phyloP scores from a whole-genome alignment of 2,888 invertebrate genomes.

The Drosophila paranaensis region DNA sequence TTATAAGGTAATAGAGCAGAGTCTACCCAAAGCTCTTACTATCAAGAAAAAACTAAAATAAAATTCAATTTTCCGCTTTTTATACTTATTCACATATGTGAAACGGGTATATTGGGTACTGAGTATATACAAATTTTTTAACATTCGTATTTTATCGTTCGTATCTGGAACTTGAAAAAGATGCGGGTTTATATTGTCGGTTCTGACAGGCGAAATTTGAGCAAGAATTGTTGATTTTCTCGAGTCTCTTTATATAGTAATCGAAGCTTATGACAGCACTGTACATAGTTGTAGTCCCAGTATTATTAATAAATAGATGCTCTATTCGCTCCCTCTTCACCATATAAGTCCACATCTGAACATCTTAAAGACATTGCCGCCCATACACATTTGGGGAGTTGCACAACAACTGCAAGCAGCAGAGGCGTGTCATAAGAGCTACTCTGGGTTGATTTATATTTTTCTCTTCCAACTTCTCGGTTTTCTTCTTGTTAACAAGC shows the following conservation, averaged over 20 bases:
- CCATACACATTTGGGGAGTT: neutral
- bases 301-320: neutral
- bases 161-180: neutral
- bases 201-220: neutral
- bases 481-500: slow-evolving; percentile 31
- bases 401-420: neutral
- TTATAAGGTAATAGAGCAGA: no score
- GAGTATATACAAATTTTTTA: no score
- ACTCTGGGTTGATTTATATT: neutral
- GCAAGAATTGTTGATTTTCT: no score
- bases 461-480: neutral
- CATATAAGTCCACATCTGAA: no score
- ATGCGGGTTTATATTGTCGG: neutral
- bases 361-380: slow-evolving; percentile 1
- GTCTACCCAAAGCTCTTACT: no score
- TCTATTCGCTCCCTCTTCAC: neutral
- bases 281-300: no score
- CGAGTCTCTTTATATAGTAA: neutral
- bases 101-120: no score
- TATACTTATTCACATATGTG: no score
- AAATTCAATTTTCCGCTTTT: no score
- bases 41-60: no score
- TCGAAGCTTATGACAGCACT: neutral
- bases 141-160: neutral
- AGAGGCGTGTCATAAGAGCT: neutral